Percentiles rank a stretch among this genome's conserved stretches.
Evolutionary conservation across 37 sponge, comb jelly and placozoan species (phyloP).

Genomic region (Halisarca cf. caerulea): DNA sequence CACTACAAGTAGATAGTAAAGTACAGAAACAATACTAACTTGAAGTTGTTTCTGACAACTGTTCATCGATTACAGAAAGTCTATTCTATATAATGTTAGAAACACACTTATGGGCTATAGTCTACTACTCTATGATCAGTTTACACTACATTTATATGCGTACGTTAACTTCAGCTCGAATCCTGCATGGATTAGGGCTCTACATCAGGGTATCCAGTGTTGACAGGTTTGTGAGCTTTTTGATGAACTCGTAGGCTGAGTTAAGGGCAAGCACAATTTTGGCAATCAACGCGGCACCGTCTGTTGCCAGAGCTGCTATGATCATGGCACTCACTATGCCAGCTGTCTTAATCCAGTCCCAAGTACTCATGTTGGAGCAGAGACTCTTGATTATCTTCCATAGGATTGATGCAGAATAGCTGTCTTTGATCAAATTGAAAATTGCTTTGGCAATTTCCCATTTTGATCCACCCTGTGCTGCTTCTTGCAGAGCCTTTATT

Average conservation of each 20-base stretch:
- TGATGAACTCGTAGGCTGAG: constrained; percentile 48
- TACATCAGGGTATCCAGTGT: constrained; percentile 9
- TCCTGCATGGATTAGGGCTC: no score
- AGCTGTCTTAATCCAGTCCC: constrained; percentile 47
- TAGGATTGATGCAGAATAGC: constrained; percentile 28
- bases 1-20: no score
- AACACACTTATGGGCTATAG: no score
- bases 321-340: constrained; percentile 44
- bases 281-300: constrained; percentile 41
- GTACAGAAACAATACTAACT: no score
- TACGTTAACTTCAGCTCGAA: no score
- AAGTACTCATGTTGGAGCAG: constrained; percentile 33
- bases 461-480: no score
- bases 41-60: no score
- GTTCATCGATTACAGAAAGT: no score
- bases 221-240: constrained; percentile 19
- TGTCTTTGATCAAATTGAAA: constrained; percentile 46
- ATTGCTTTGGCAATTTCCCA: constrained; percentile 39
- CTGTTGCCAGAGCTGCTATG: constrained; percentile 38
- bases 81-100: no score
- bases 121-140: no score
- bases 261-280: constrained; percentile 52
- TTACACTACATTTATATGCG: no score
- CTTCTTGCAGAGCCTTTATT: no score
- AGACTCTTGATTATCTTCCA: constrained; percentile 52